Evolutionary conservation across 1,140 invertebrate genomes (phyloP).

Genomic region (Schmidtea mediterranea): DNA sequence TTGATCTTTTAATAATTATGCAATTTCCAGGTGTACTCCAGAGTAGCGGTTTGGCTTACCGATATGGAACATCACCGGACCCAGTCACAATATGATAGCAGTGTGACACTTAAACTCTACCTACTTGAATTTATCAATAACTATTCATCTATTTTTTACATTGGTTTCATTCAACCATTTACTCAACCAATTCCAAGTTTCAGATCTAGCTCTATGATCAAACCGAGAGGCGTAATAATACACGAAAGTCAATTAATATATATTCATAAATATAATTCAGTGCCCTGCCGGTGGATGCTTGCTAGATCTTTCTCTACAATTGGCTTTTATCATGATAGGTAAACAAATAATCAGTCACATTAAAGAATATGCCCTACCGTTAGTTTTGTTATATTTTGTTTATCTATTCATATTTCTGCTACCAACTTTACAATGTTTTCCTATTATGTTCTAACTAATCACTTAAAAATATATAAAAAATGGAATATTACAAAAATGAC

Average conservation of each 20-base stretch:
- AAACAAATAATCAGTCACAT: slow-evolving; percentile 1
- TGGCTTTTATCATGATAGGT: not conserved
- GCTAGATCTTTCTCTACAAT: not conserved
- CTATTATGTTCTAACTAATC: no score
- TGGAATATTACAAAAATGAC: no score
- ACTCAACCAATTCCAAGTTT: not conserved
- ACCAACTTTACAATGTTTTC: no score
- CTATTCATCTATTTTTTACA: not conserved
- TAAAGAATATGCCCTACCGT: not conserved
- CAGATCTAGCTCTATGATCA: not conserved
- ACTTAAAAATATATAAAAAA: no score
- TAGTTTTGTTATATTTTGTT: not conserved
- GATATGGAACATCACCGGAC: slow-evolving; percentile 2
- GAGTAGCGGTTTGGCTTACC: not conserved
- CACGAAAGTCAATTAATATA: not conserved
- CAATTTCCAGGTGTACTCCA: not conserved
- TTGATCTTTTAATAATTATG: not conserved
- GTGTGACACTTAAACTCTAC: not conserved
- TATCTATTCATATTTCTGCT: no score
- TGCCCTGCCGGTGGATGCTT: not conserved
- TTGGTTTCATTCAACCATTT: not conserved
- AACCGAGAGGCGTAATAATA: not conserved
- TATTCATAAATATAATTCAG: not conserved
- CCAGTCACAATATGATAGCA: not conserved
- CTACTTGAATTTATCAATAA: slow-evolving; percentile 1